phyloP scores from a whole-genome alignment of 2,888 invertebrate species.

The Dexiosoma caninum region DNA sequence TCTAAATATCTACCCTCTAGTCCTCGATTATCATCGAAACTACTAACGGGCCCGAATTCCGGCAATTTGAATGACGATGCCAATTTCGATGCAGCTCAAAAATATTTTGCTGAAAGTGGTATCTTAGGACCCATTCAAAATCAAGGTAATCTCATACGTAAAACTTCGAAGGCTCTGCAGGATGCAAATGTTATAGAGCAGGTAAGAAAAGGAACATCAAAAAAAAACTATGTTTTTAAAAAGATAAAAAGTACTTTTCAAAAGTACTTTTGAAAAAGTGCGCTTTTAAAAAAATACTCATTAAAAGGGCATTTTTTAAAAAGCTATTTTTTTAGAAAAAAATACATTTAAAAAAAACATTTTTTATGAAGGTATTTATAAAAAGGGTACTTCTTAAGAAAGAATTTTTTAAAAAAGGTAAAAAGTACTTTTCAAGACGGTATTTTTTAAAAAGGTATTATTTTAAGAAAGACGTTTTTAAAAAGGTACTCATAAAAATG shows the following conservation, averaged over 20 bases:
- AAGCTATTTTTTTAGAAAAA: neutral
- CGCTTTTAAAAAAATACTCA: neutral
- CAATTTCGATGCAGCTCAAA: conserved; percentile 69
- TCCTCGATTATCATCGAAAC: conserved; percentile 37
- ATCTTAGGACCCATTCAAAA: conserved; percentile 70
- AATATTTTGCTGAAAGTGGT: conserved; percentile 71
- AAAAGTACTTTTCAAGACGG: neutral
- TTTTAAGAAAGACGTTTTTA: neutral
- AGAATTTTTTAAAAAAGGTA: no score
- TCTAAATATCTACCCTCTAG: conserved; percentile 12
- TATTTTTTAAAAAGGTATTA: neutral
- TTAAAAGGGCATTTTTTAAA: neutral
- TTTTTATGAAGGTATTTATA: neutral
- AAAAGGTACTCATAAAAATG: no score
- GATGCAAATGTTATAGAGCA: conserved; percentile 70
- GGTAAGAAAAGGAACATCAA: conserved; percentile 64
- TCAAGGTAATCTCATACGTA: conserved; percentile 67
- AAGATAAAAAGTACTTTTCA: neutral
- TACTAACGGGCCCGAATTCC: neutral
- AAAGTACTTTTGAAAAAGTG: no score
- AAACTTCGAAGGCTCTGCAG: conserved; percentile 71
- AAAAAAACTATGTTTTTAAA: neutral
- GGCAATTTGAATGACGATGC: conserved; percentile 51
- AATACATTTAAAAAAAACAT: no score
- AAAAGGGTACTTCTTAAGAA: neutral